Evolutionary conservation across 1,140 invertebrate species (phyloP).

Genomic region (Acromyrmex charruanus): DNA sequence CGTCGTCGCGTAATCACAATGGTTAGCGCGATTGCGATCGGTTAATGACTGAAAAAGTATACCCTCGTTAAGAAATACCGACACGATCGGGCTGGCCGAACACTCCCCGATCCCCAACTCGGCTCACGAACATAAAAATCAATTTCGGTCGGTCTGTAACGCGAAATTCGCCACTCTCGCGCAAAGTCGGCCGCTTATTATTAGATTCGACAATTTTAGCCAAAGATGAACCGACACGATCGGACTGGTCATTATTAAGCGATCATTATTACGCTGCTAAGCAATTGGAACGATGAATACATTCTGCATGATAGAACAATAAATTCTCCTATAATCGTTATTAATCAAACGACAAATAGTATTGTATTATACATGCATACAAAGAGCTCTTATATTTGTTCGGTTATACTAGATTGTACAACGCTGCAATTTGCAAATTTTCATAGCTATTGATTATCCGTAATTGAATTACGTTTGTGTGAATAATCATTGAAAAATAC

Average conservation of each 20-base stretch:
- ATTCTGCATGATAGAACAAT: background rate
- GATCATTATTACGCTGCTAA: background rate
- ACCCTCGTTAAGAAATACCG: conserved; percentile 84
- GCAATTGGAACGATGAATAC: background rate
- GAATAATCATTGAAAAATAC: conserved; percentile 40
- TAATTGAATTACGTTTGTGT: conserved; percentile 48
- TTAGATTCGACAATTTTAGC: conserved; percentile 14
- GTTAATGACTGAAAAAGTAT: conserved; percentile 83
- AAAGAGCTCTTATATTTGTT: conserved; percentile 19
- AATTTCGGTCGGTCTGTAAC: conserved; percentile 44
- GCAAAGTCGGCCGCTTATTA: conserved; percentile 26
- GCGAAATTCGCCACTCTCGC: conserved; percentile 9
- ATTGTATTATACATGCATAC: background rate
- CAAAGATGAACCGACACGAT: background rate
- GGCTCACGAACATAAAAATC: conserved; percentile 60
- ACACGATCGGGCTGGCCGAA: conserved; percentile 78
- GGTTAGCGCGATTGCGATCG: conserved; percentile 83
- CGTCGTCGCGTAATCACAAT: conserved; percentile 81
- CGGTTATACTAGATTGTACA: background rate
- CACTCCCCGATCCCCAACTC: background rate
- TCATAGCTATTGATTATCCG: conserved; percentile 42
- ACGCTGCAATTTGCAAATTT: conserved; percentile 45
- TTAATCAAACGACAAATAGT: conserved; percentile 45
- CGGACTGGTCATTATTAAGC: background rate
- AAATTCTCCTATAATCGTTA: conserved; percentile 31